These are phyloP conservation scores for Oncorhynchus masou DNA, from an alignment of 2,113 vertebrate species.

Conservation along the genomic window DNA sequence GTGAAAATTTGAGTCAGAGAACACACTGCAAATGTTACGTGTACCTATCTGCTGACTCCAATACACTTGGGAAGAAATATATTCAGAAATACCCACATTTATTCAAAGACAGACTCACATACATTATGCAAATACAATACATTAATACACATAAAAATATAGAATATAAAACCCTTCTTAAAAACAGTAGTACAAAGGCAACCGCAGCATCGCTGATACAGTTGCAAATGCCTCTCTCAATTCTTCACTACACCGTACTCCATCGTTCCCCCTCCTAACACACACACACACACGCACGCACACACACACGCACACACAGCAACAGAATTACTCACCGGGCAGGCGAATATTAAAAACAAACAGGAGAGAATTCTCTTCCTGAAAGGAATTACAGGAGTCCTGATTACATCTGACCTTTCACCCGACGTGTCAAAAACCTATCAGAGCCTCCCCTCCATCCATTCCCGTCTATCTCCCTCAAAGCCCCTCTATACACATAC, in stretches of 20 bases:
- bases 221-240: too few relatives aligned
- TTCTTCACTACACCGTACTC: too few relatives aligned
- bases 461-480: constrained; percentile 14
- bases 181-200: background rate
- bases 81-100: too few relatives aligned
- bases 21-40: too few relatives aligned
- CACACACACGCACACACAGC: constrained; percentile 9
- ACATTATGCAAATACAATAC: background rate
- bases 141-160: too few relatives aligned
- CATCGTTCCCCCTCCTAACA: background rate
- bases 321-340: constrained; percentile 31
- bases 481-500: constrained; percentile 16
- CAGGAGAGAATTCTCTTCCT: constrained; percentile 72
- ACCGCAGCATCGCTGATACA: background rate
- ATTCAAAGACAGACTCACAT: constrained; percentile 1
- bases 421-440: constrained; percentile 64
- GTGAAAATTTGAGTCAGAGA: too few relatives aligned
- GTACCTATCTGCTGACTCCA: too few relatives aligned
- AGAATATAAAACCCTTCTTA: too few relatives aligned
- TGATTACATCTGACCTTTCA: constrained; percentile 76
- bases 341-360: constrained; percentile 79
- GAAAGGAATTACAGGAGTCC: constrained; percentile 68
- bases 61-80: too few relatives aligned
- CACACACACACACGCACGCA: background rate
- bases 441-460: constrained; percentile 35